Conservation (phyloP, 2,888 invertebrate genomes). For the Eurois occulta region DNA sequence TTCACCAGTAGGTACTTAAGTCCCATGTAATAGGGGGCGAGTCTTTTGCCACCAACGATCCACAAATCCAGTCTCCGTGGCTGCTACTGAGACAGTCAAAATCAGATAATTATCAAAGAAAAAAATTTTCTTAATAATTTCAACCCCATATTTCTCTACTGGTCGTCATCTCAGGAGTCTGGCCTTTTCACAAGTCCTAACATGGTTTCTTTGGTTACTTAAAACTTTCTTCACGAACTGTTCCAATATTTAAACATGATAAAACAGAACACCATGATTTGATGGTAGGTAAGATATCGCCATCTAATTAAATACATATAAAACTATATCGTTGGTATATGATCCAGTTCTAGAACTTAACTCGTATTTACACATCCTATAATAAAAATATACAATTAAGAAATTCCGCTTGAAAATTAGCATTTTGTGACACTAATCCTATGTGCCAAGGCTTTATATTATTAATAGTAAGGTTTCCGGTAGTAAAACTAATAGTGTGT, state of each 20-base stretch:
- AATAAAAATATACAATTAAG: conserved; percentile 23
- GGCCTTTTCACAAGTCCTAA: no score
- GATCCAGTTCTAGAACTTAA: conserved; percentile 18
- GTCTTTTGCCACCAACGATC: no score
- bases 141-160: neutral
- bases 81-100: no score
- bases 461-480: conserved; percentile 48
- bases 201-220: neutral
- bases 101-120: no score
- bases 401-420: conserved; percentile 30
- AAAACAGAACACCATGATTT: neutral
- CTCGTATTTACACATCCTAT: conserved; percentile 35
- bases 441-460: conserved; percentile 40
- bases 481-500: conserved; percentile 42
- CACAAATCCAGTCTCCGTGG: no score
- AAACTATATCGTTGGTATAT: neutral
- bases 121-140: no score
- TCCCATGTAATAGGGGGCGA: no score
- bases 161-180: neutral
- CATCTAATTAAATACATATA: neutral
- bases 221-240: neutral
- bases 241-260: neutral
- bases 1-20: no score
- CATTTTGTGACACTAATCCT: conserved; percentile 46
- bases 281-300: neutral